Base-by-base conservation (phyloP, 2,113 vertebrate genomes). In the Cynopterus brachyotis region DNA sequence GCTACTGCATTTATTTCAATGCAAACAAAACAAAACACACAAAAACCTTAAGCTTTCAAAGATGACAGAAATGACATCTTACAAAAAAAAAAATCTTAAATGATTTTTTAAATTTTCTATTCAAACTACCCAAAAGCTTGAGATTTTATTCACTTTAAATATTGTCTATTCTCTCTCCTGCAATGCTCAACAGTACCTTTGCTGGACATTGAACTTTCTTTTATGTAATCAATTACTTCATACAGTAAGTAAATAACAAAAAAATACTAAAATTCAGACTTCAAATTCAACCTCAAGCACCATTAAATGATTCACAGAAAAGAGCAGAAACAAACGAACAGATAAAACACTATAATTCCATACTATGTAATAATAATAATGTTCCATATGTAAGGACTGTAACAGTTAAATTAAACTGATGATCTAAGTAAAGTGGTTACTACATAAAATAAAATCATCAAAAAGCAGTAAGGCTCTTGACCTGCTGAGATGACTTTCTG, bases 1-100 rank as follows among this genome's bases (percentile, higher is more conserved):
- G 98, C 99, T 99, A 99, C 99, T 99, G 97, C 66, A 98, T 97
- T 98, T 98, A 96, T 16, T 94, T 96, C 64, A 70, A 86, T 66
- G 20, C 85, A 96, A 97, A 96, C 24, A 59, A 60, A 89, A 95
- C 47, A 97, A 85, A 95, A 95, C 53, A 96, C 11, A 97, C 24
- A 91, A 15, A 82, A 95, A 78, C 0, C 28, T 92, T 94, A 6
- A 81, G 76, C 45, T 94, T 98, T 96, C 84, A 98, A 92, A 72
- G 47, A 97, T 81, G 62, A 66, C 4, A 28, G 96, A 5, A 96
- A 89, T 90, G 50, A 91, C 26, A 81, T 80, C 93, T 95, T 79
- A 92, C 7, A 94, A 95, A 82, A 97, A 1, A 89, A 1, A 87
- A 95, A 47, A 16, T 85, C 70, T 75, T 66, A 47, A 75, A 97